phyloP scores from a whole-genome alignment of 1,140 invertebrate genomes.

The Macrocentrus cingulum region DNA sequence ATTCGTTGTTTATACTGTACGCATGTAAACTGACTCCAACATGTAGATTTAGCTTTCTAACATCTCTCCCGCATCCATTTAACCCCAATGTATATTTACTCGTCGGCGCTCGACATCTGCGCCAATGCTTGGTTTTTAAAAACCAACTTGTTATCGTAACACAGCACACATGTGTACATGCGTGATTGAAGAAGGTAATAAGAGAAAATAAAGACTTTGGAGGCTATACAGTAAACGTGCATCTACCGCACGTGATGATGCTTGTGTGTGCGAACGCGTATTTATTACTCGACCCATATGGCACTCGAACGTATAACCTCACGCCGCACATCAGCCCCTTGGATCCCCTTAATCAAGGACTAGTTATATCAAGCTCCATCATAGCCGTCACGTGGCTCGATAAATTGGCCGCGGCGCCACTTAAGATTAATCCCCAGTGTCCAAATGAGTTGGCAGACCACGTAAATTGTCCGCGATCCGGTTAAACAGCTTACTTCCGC shows the following conservation, averaged over 20 bases:
- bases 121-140: no score
- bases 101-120: no score
- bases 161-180: no score
- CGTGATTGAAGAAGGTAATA: not conserved
- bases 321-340: conserved; percentile 10
- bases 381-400: conserved; percentile 26
- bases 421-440: conserved; percentile 22
- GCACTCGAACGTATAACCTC: conserved; percentile 13
- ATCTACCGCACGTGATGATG: conserved; percentile 16
- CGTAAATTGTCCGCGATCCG: conserved; percentile 13
- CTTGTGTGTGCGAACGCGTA: conserved; percentile 18
- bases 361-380: conserved; percentile 25
- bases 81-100: conserved; percentile 27
- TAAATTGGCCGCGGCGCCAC: conserved; percentile 23
- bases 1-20: not conserved
- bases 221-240: conserved; percentile 2
- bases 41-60: not conserved
- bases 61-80: conserved; percentile 20
- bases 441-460: conserved; percentile 7
- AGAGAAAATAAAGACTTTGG: not conserved
- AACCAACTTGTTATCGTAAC: no score
- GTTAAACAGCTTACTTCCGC: conserved; percentile 20
- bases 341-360: conserved; percentile 22
- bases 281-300: conserved; percentile 25
- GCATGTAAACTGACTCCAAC: not conserved